Evolutionary conservation across 2,888 invertebrate species (phyloP).

Genomic region (Andrena bicolor): DNA sequence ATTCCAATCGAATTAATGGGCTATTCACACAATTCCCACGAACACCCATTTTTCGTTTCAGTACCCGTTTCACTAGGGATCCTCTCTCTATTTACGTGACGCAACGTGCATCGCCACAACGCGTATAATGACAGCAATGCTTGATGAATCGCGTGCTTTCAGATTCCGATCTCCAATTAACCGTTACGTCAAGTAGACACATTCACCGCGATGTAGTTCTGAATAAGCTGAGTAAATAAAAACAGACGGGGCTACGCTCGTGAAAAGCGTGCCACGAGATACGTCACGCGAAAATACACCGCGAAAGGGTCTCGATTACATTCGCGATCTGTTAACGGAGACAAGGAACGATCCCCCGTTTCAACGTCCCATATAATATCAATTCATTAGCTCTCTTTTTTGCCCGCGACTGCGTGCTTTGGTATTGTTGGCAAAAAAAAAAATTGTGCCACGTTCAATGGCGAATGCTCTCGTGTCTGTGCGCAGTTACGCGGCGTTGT

Average conservation of each 20-base stretch:
- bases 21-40: not conserved
- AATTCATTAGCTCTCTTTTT: slow-evolving; percentile 11
- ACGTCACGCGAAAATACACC: slow-evolving; percentile 1
- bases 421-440: not conserved
- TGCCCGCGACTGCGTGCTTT: not conserved
- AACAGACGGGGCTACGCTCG: not conserved
- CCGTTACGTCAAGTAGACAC: slow-evolving; percentile 80
- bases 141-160: slow-evolving; percentile 33
- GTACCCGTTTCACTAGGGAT: not conserved
- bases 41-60: not conserved
- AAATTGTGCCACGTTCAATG: not conserved
- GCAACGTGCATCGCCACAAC: not conserved
- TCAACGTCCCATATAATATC: not conserved
- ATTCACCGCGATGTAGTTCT: slow-evolving; percentile 5
- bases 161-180: slow-evolving; percentile 83
- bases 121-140: slow-evolving; percentile 29
- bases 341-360: not conserved
- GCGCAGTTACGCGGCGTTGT: too few relatives aligned
- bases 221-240: slow-evolving; percentile 10
- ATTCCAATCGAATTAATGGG: not conserved
- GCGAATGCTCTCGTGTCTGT: not conserved
- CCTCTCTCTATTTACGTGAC: not conserved
- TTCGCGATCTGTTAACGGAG: slow-evolving; percentile 9
- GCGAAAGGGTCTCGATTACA: slow-evolving; percentile 4
- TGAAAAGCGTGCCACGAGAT: not conserved